These are phyloP conservation scores for Decapterus maruadsi DNA, from an alignment of 2,797 vertebrate species.

Conservation along the genomic window DNA sequence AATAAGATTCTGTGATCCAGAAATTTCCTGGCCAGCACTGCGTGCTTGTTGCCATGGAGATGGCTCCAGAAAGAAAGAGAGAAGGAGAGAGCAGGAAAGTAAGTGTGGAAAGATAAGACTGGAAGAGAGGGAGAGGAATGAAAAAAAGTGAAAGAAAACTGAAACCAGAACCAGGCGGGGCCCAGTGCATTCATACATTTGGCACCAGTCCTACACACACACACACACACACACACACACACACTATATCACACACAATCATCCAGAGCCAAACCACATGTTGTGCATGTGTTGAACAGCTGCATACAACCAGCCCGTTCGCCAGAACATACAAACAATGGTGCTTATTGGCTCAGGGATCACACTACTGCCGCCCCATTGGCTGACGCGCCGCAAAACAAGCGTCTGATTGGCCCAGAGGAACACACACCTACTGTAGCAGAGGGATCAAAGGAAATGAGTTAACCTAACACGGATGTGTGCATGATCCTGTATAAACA, in stretches of 20 bases:
- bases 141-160: slow-evolving; percentile 35
- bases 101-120: slow-evolving; percentile 17
- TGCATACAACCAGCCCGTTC: slow-evolving; percentile 54
- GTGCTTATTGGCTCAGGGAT: slow-evolving; percentile 52
- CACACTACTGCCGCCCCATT: slow-evolving; percentile 41
- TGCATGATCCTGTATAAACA: slow-evolving; percentile 23
- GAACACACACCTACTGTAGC: slow-evolving; percentile 34
- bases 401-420: slow-evolving; percentile 36
- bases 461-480: slow-evolving; percentile 39
- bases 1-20: slow-evolving; percentile 51
- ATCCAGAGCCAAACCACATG: slow-evolving; percentile 68
- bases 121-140: slow-evolving; percentile 16
- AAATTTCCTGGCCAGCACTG: slow-evolving; percentile 64
- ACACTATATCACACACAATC: slow-evolving; percentile 20
- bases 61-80: slow-evolving; percentile 47
- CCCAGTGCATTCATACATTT: slow-evolving; percentile 21
- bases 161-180: slow-evolving; percentile 49
- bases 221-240: slow-evolving; percentile 4
- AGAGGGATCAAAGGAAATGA: slow-evolving; percentile 43
- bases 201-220: slow-evolving; percentile 13
- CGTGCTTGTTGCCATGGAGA: slow-evolving; percentile 72
- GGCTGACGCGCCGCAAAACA: slow-evolving; percentile 47
- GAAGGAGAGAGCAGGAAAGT: neutral
- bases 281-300: slow-evolving; percentile 75
- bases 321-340: slow-evolving; percentile 55